phyloP scores from a whole-genome alignment of 2,888 invertebrate genomes.

The Tricholauxania praeusta region DNA sequence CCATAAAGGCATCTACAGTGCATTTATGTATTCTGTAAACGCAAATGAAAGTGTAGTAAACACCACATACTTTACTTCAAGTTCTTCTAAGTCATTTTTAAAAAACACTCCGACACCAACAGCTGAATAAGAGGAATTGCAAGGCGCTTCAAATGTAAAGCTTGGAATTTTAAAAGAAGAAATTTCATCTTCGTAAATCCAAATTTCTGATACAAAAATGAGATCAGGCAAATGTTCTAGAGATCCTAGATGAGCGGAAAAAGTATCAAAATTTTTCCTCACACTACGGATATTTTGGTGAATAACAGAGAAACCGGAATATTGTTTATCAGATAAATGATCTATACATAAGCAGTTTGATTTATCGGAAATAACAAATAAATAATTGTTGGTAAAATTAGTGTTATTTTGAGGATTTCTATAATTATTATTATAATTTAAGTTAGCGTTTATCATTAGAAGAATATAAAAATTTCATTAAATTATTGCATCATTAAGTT shows the following conservation, averaged over 20 bases:
- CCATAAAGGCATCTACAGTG: no score
- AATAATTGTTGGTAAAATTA: neutral
- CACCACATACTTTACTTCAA: neutral
- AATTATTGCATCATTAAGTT: neutral
- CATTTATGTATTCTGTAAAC: no score
- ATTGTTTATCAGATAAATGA: conserved; percentile 23
- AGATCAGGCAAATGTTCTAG: no score
- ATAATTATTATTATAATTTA: neutral
- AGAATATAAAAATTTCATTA: conserved; percentile 4
- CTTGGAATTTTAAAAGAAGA: no score
- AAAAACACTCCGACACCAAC: neutral
- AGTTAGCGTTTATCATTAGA: neutral
- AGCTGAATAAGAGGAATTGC: no score
- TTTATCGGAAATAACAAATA: neutral
- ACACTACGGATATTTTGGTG: neutral
- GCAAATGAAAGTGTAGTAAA: no score
- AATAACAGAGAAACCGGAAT: conserved; percentile 24
- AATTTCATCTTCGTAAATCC: no score
- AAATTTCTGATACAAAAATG: no score
- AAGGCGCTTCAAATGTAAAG: no score
- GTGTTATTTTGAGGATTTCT: neutral
- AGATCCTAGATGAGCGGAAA: neutral
- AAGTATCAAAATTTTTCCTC: neutral
- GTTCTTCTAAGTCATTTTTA: neutral
- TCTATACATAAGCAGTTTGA: conserved; percentile 28